These are phyloP conservation scores for Coecobrya sp. DNA, from an alignment of 2,888 invertebrate genomes.

Conservation along the genomic window DNA sequence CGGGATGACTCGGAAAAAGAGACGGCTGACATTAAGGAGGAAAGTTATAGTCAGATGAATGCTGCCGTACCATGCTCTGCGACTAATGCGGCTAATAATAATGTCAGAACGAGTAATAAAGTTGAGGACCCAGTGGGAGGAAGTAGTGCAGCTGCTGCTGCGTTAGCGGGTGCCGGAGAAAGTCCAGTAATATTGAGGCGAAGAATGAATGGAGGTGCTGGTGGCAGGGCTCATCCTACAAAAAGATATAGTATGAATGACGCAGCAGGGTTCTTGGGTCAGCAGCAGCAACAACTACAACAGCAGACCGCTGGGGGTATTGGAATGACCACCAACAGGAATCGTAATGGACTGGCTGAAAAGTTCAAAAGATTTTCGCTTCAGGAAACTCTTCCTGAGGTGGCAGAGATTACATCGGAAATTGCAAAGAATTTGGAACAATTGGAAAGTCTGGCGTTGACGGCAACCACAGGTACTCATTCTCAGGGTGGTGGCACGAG, in stretches of 20 bases:
- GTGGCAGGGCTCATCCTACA: conserved; percentile 73
- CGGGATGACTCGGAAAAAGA: conserved; percentile 74
- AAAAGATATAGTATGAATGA: conserved; percentile 82
- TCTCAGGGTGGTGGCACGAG: not conserved
- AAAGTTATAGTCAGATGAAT: conserved; percentile 68
- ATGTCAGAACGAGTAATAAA: conserved; percentile 31
- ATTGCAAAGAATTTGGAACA: conserved; percentile 84
- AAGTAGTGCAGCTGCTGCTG: conserved; percentile 58
- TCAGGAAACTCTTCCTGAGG: conserved; percentile 85
- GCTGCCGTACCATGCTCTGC: not conserved
- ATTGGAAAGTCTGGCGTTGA: conserved; percentile 82
- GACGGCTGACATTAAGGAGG: conserved; percentile 80
- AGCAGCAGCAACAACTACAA: conserved; percentile 58
- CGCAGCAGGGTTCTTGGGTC: conserved; percentile 74
- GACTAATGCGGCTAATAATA: conserved; percentile 56
- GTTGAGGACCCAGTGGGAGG: conserved; percentile 40
- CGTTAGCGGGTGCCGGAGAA: conserved; percentile 68
- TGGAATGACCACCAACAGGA: conserved; percentile 71
- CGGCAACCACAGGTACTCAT: conserved; percentile 54
- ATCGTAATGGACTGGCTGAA: conserved; percentile 78
- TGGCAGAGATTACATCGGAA: conserved; percentile 85
- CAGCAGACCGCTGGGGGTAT: not conserved
- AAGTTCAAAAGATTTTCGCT: conserved; percentile 85
- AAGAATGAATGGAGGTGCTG: conserved; percentile 60
- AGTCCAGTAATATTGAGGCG: conserved; percentile 77